These are phyloP conservation scores for Ricordea florida DNA, from an alignment of 92 coral and sea anemone species.

Conservation along the genomic window DNA sequence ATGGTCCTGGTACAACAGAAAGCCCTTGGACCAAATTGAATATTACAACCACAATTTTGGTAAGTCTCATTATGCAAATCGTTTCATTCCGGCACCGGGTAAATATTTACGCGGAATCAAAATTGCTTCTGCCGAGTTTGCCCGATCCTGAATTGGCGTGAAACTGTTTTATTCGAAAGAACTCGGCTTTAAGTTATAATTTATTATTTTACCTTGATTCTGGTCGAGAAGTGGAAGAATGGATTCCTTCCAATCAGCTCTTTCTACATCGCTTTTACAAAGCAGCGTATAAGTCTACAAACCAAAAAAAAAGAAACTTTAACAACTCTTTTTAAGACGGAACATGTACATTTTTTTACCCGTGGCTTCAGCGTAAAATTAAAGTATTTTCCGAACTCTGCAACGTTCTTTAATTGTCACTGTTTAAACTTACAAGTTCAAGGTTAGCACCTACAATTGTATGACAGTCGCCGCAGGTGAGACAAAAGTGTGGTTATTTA, in stretches of 20 bases:
- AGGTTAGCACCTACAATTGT: not conserved
- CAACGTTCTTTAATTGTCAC: no score
- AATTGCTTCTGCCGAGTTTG: no score
- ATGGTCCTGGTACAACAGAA: no score
- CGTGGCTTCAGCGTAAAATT: not conserved
- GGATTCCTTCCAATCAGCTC: slow-evolving; percentile 94
- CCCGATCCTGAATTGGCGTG: no score
- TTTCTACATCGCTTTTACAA: slow-evolving; percentile 79
- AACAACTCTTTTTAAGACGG: not conserved
- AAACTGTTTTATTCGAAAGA: no score
- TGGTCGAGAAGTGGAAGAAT: slow-evolving; percentile 47
- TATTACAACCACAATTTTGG: no score
- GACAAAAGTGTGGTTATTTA: not conserved
- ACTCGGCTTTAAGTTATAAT: not conserved
- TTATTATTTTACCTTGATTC: slow-evolving; percentile 48
- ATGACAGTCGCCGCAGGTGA: not conserved
- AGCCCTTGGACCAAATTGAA: no score
- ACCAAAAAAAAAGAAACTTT: not conserved
- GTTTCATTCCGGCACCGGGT: not conserved
- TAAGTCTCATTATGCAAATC: slow-evolving; percentile 9
- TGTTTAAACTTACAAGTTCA: no score
- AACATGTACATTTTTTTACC: not conserved
- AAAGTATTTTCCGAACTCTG: no score
- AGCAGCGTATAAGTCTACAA: slow-evolving; percentile 88
- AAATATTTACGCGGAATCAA: slow-evolving; percentile 15